phyloP scores from a whole-genome alignment of 2,888 invertebrate genomes.

The Tinea pellionella region DNA sequence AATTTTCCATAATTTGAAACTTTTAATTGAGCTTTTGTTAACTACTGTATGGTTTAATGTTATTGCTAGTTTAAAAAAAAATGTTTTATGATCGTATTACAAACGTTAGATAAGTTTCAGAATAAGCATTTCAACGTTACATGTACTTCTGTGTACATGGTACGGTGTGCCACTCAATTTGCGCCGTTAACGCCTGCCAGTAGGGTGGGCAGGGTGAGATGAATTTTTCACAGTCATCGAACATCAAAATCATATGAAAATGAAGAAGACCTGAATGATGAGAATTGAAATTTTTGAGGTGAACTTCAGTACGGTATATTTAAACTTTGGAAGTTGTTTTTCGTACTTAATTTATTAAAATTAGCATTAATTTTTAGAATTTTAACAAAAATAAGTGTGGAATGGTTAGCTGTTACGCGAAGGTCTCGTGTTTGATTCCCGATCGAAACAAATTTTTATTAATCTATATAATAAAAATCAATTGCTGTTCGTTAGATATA shows the following conservation, averaged over 20 bases:
- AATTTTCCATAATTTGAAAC: too few relatives aligned
- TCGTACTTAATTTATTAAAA: background rate
- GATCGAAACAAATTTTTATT: too few relatives aligned
- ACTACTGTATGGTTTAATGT: too few relatives aligned
- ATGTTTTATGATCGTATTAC: background rate
- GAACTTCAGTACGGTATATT: background rate
- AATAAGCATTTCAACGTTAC: background rate
- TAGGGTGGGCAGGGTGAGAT: conserved; percentile 19
- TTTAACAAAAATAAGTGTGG: too few relatives aligned
- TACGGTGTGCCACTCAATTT: conserved; percentile 46
- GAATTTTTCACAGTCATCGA: conserved; percentile 61
- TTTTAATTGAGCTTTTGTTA: too few relatives aligned
- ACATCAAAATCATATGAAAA: conserved; percentile 20
- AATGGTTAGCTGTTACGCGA: too few relatives aligned
- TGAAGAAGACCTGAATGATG: background rate
- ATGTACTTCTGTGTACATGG: background rate
- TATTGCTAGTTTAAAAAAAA: too few relatives aligned
- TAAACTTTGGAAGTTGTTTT: background rate
- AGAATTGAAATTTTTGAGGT: conserved; percentile 4
- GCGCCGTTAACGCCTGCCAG: conserved; percentile 38
- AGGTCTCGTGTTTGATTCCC: too few relatives aligned
- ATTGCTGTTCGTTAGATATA: too few relatives aligned
- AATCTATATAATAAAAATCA: too few relatives aligned
- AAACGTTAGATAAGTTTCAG: background rate
- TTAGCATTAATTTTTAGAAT: too few relatives aligned